Percentiles rank a stretch among this genome's conserved stretches.
phyloP scores from a whole-genome alignment of 2,888 invertebrate genomes.

The Tinea pellionella region DNA sequence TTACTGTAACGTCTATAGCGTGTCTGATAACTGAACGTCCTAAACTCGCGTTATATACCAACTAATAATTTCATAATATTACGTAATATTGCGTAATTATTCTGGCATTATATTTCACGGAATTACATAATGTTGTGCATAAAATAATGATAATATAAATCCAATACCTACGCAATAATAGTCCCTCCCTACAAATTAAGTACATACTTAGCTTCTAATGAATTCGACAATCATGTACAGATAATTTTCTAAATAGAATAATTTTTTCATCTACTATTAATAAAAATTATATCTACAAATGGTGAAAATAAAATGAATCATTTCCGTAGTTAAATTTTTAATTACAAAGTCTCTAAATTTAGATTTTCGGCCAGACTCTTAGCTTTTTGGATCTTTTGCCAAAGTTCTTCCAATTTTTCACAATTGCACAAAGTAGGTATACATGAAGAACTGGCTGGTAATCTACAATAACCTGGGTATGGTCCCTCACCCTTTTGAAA shows the following conservation, averaged over 20 bases:
- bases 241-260: too few relatives aligned
- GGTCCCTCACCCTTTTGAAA: constrained; percentile 39
- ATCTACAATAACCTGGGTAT: constrained; percentile 52
- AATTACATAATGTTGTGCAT: not conserved
- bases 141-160: too few relatives aligned
- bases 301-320: too few relatives aligned
- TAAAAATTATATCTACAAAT: too few relatives aligned
- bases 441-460: constrained; percentile 38
- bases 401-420: constrained; percentile 30
- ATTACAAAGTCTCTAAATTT: too few relatives aligned
- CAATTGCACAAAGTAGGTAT: constrained; percentile 45
- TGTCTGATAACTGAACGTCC: not conserved
- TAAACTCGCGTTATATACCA: not conserved
- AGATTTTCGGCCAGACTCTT: not conserved
- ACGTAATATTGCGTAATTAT: not conserved
- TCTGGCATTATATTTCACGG: not conserved
- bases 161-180: too few relatives aligned
- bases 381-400: constrained; percentile 20
- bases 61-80: not conserved
- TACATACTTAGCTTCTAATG: too few relatives aligned
- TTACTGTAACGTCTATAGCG: not conserved
- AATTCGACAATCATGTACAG: too few relatives aligned
- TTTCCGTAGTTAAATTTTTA: too few relatives aligned
- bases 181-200: too few relatives aligned
- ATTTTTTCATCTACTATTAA: too few relatives aligned